Evolutionary conservation across 2,888 invertebrate genomes (phyloP).

Genomic region (Gryllus longicercus): DNA sequence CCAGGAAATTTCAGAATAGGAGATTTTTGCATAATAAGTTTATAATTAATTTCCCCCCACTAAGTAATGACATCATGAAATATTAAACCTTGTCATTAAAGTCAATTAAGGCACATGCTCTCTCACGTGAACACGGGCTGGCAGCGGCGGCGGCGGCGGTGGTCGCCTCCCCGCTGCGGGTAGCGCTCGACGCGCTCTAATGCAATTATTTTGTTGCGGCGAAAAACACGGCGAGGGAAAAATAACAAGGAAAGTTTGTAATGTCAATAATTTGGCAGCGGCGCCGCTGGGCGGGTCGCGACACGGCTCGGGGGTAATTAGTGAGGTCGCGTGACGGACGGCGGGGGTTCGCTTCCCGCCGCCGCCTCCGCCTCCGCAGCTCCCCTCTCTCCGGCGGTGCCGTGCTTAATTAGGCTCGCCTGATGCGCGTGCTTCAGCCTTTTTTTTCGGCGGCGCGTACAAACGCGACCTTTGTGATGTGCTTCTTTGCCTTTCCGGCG

Average conservation of each 20-base stretch:
- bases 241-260: slow-evolving; percentile 17
- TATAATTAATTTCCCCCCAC: background rate
- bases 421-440: background rate
- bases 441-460: background rate
- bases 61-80: slow-evolving; percentile 17
- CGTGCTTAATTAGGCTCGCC: background rate
- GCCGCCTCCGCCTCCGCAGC: too few species aligned
- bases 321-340: background rate
- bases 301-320: slow-evolving; percentile 8
- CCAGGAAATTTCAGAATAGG: too few species aligned
- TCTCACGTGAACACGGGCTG: background rate
- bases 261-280: background rate
- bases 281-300: background rate
- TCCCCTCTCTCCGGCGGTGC: background rate
- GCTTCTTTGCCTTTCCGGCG: too few species aligned
- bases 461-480: too few species aligned
- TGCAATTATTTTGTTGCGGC: background rate
- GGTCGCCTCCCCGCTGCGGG: background rate
- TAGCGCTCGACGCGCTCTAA: background rate
- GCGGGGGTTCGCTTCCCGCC: background rate
- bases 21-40: background rate
- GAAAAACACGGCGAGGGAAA: background rate
- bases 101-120: background rate
- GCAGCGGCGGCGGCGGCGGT: too few species aligned
- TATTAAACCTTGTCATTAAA: slow-evolving; percentile 3